Evolutionary conservation across 2,888 invertebrate genomes (phyloP).

Genomic region (Cephus rjabovi): DNA sequence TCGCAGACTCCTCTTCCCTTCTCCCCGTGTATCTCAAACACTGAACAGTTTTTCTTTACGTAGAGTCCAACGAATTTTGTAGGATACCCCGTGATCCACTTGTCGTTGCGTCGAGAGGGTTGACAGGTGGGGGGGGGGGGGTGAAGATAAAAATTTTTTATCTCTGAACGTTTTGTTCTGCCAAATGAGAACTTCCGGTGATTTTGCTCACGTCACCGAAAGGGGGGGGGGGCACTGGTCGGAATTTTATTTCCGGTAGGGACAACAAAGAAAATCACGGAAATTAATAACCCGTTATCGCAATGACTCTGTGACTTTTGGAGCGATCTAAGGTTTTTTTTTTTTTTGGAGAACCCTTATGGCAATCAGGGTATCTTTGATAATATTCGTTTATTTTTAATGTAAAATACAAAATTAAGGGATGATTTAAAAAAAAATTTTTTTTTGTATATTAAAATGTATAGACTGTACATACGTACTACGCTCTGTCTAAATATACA

Average conservation of each 20-base stretch:
- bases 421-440: too few species aligned
- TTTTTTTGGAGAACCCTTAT: neutral
- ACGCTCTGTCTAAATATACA: neutral
- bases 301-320: neutral
- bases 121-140: accelerated
- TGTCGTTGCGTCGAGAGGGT: neutral
- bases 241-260: neutral
- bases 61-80: neutral
- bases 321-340: neutral
- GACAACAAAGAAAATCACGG: neutral
- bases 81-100: neutral
- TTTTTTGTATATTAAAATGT: neutral
- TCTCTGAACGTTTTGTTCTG: neutral
- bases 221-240: neutral
- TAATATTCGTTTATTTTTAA: neutral
- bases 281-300: neutral
- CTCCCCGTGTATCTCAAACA: neutral
- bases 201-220: neutral
- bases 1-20: neutral
- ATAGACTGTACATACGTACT: neutral
- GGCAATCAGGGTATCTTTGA: neutral
- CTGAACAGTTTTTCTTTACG: neutral
- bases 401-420: neutral
- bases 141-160: neutral
- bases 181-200: neutral